phyloP scores from a whole-genome alignment of 2,797 vertebrate species.

The Xyrichtys novacula region DNA sequence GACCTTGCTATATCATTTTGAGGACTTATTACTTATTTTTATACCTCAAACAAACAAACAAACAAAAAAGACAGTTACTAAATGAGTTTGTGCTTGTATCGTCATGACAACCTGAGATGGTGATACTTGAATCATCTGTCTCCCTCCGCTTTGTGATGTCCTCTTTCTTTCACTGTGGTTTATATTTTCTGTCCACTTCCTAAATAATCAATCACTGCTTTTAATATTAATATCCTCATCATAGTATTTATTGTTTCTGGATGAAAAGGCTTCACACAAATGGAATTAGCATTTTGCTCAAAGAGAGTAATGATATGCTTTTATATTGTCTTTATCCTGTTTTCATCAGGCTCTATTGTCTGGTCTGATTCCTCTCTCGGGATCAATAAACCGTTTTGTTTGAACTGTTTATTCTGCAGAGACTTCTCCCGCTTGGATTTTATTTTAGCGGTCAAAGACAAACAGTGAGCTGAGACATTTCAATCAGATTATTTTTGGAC shows the following conservation, averaged over 20 bases:
- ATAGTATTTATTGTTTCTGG: background rate
- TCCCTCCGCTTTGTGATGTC: no score
- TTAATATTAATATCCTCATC: background rate
- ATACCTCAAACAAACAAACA: no score
- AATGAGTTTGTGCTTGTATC: no score
- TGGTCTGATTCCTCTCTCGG: background rate
- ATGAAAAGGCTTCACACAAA: background rate
- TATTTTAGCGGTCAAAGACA: background rate
- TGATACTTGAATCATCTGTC: no score
- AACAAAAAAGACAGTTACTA: no score
- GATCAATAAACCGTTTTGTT: background rate
- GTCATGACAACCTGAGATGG: no score
- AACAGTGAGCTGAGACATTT: background rate
- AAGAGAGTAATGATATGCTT: background rate
- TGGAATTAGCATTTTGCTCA: background rate
- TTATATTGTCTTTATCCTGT: background rate
- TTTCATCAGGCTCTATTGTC: background rate
- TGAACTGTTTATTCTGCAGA: background rate
- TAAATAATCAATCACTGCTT: no score
- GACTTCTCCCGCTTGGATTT: background rate
- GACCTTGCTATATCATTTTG: no score
- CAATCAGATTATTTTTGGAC: conserved; percentile 1
- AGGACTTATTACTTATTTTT: no score
- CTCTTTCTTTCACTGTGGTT: no score
- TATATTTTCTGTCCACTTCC: no score